Evolutionary conservation across 2,888 invertebrate genomes (phyloP), one percentile per base, ranked within the genome.

Genomic region (Dicyrtoma fusca): DNA sequence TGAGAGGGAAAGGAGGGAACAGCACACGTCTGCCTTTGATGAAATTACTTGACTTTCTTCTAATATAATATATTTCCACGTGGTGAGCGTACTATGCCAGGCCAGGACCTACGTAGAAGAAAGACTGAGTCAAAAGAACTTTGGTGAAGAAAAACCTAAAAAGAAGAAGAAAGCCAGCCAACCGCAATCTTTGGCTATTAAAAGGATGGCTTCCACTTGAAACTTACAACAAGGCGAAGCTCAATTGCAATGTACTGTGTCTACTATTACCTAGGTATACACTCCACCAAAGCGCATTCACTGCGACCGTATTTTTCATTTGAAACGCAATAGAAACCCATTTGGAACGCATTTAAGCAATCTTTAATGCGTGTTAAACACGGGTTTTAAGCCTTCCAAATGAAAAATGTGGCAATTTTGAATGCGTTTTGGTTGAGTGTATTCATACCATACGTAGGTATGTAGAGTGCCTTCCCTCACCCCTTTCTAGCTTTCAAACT

Each of bases 21-120:
- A 51, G 53, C 57, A 47, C 53, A 49, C 72, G 68, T 73, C 69
- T 55, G 62, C 59, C 73, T 73, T 73, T 69, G 69, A 70, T 73
- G 73, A 73, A 73, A 73, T 73, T 73, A 73, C 69, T 73, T 65
- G 57, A 73, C 73, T 69, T 73, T 69, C 69, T 69, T 64, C 63
- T 64, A 25, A 51, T 65, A 26, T 65, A 51, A 65, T 65, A 65
- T 65, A 51, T 65, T 65, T 65, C 51, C 65, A 26, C 65, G 17
- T 49, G 49, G 49, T 17, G 14, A 49, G 49, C 13, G 5, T 45
- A 13, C 8, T 11, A 49, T 49, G 49, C n/a, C 4, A 17, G 49
- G 49, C 10, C 8, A 45, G 45, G 45, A 45, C 49, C n/a, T n/a
- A n/a, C n/a, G n/a, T n/a, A 34, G 34, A 34, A 34, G 34, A 34